phyloP scores from a whole-genome alignment of 2,113 vertebrate species.

The Dasyurus viverrinus region DNA sequence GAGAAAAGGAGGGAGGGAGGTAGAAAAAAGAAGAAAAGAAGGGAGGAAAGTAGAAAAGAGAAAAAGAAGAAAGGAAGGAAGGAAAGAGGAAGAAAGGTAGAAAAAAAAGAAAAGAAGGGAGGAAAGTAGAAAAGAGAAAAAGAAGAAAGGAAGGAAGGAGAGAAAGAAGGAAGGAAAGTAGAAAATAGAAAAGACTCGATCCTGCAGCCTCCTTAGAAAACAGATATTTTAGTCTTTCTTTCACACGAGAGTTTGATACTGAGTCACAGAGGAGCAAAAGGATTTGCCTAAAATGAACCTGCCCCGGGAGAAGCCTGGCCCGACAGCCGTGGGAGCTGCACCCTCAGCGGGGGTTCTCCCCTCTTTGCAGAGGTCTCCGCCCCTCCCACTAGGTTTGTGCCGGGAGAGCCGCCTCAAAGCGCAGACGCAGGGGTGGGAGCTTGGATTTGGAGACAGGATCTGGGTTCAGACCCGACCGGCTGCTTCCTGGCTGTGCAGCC shows the following conservation, averaged over 20 bases:
- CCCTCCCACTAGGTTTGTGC: background rate
- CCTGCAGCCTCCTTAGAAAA: background rate
- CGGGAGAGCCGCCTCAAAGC: background rate
- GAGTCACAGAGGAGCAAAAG: background rate
- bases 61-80: too few relatives aligned
- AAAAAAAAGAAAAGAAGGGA: too few relatives aligned
- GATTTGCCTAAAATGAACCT: background rate
- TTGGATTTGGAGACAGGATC: background rate
- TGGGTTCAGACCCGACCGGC: background rate
- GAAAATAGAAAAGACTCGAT: background rate
- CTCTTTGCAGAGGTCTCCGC: too few relatives aligned
- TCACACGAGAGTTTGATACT: background rate
- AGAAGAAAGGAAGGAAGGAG: too few relatives aligned
- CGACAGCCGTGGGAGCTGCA: background rate
- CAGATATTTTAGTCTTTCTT: background rate
- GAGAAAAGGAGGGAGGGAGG: too few relatives aligned
- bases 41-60: too few relatives aligned
- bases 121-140: too few relatives aligned
- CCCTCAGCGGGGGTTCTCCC: background rate
- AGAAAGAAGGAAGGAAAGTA: too few relatives aligned
- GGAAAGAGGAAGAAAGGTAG: too few relatives aligned
- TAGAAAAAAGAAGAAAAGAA: too few relatives aligned
- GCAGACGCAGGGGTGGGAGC: background rate
- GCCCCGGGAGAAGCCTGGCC: background rate
- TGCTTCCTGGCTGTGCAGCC: background rate